Base-by-base conservation (phyloP, 2,113 vertebrate species). In the Gymnogyps californianus region DNA sequence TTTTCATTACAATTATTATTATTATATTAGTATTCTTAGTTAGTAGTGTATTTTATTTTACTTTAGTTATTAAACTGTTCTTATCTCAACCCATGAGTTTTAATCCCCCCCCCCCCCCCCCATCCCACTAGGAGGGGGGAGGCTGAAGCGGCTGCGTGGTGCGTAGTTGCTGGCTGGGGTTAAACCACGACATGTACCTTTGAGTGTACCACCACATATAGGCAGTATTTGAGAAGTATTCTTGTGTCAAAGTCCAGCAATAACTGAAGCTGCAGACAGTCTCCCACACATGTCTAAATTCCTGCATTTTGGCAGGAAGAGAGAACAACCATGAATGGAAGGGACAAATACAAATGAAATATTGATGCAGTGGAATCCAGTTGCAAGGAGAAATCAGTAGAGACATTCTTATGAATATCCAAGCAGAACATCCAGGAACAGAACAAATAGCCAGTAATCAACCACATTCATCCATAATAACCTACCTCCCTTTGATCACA, bases 321-420 rank as follows among this genome's bases (percentile, higher is more conserved):
- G 65, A 69, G 62, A 94, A 74, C 32, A 28, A 71, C 14, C 26
- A 87, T 12, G 16, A 92, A 74, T 12, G 16, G 40, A 93, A 91
- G 49, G 65, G 46, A 90, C 44, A 95, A 91, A 91, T 46, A 58
- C 3, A 86, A 93, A 96, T 67, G 10, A 96, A 95, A 69, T 70
- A 86, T 61, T 89, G 58, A 85, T 87, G 93, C 65, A 79, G 34
- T 19, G 29, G 42, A 83, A 71, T 29, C 22, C 61, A 89, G 17
- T 3, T 47, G 14, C 67, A 86, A 80, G 70, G 62, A 83, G 28
- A 16, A 49, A 74, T 38, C 28, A 64, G 28, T 2, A 18, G 51
- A 58, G 21, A 57, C 4, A 3, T 40, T 59, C 24, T 66, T 2
- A 2, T 54, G 18, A 54, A 67, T 13, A 74, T 13, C 54, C 7